Base-by-base conservation (phyloP, 2,113 vertebrate species). In the Alethe diademata region DNA sequence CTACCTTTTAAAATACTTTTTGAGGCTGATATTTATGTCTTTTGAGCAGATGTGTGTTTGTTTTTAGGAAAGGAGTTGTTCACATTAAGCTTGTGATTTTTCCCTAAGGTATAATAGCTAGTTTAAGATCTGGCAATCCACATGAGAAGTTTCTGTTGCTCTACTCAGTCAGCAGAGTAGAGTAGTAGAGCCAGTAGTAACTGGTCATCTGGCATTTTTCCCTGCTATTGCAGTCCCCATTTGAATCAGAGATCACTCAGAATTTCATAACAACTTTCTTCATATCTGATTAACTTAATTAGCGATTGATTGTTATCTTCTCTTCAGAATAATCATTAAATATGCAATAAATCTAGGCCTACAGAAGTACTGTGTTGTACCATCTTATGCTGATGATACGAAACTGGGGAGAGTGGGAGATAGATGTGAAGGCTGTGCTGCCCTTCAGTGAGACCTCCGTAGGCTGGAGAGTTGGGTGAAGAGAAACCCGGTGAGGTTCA, bases 401-500 rank as follows among this genome's bases (percentile, higher is more conserved):
- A 42, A 75, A 33, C 17, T 61, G 47, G 11, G 8, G 11, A 9
- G 13, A 0, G 1, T 23, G 17, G 5, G 6, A 7, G 48, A 26
- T 31, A 13, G 6, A 33, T 8, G 4, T 61, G 40, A 48, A 2
- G n/a, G 9, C 4, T 82, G n/a, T 2, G 61, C 16, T 69, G n/a
- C 53, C 38, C 14, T 81, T 35, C 58, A 58, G 22, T 2, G 4
- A 15, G 60, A 38, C 28, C 28, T 67, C 25, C 1, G 47, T 0
- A 47, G 12, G 14, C 24, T 40, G 24, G 11, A 35, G 24, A 40
- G 12, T 4, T 54, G 9, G 14, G 3, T 8, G 14, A 19, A 20
- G 38, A 53, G 3, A 54, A 61, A 61, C 9, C 2, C 0, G 0
- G 3, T 54, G 40, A 40, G n/a, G 5, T 40, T 67, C n/a, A 35